These are phyloP conservation scores for Orycteropus afer DNA, from an alignment of 2,113 vertebrate species.

Conservation along the genomic window DNA sequence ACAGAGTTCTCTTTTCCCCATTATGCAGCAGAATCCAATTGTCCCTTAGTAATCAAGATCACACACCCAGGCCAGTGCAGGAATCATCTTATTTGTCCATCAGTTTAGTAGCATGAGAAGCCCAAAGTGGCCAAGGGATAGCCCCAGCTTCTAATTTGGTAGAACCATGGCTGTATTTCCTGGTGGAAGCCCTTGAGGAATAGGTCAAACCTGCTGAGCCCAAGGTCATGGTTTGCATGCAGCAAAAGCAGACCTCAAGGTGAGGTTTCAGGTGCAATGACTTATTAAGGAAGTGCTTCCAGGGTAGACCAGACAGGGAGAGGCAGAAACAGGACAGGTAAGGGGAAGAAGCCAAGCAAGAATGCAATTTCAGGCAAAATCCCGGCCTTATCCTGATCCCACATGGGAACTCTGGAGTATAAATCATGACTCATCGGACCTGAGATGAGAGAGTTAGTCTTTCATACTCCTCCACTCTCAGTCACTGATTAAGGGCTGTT, in stretches of 20 bases:
- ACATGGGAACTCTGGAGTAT: background rate
- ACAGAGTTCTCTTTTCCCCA: background rate
- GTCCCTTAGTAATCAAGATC: too few relatives aligned
- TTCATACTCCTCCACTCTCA: background rate
- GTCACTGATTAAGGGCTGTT: background rate
- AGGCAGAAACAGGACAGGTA: background rate
- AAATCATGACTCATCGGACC: accelerated
- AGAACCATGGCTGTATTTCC: background rate
- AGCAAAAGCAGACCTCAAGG: background rate
- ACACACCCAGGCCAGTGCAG: background rate
- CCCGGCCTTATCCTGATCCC: background rate
- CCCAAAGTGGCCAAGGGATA: background rate
- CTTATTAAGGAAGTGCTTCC: background rate
- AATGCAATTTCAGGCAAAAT: background rate
- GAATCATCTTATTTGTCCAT: background rate
- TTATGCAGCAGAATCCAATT: background rate
- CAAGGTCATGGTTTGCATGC: background rate
- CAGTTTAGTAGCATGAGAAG: background rate
- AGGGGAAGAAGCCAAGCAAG: background rate
- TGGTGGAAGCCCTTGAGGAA: background rate
- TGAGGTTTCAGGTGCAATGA: background rate
- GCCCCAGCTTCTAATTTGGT: background rate
- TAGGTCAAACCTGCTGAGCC: background rate
- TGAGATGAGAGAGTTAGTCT: background rate
- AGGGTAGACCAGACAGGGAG: background rate